These are phyloP conservation scores for Sterna hirundo DNA, from an alignment of 2,113 vertebrate species.

Conservation along the genomic window DNA sequence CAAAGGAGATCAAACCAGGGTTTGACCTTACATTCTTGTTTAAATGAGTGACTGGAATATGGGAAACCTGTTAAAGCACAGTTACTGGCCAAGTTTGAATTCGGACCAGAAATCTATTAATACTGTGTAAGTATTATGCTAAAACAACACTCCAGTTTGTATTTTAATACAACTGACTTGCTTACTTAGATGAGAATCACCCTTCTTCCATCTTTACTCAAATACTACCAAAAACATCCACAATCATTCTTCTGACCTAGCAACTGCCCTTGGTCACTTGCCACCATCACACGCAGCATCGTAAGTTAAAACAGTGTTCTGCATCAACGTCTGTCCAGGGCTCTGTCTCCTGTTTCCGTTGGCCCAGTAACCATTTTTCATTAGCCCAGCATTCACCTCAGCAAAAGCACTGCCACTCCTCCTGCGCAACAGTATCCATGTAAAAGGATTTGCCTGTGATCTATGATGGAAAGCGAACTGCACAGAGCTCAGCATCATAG, in stretches of 20 bases:
- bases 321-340: background rate
- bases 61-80: background rate
- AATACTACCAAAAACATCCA: background rate
- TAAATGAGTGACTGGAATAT: background rate
- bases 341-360: background rate
- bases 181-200: background rate
- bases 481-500: background rate
- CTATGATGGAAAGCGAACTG: background rate
- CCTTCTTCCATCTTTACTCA: background rate
- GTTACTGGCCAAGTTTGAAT: background rate
- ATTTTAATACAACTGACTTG: background rate
- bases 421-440: background rate
- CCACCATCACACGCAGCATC: background rate
- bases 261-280: background rate
- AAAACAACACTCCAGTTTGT: background rate
- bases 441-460: background rate
- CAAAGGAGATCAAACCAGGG: background rate
- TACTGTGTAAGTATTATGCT: background rate
- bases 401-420: background rate
- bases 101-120: background rate
- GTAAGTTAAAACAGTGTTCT: background rate
- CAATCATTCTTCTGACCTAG: background rate
- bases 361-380: background rate
- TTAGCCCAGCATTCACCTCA: background rate
- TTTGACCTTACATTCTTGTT: conserved; percentile 5